phyloP scores from a whole-genome alignment of 2,797 vertebrate species.

The Spondyliosoma cantharus region DNA sequence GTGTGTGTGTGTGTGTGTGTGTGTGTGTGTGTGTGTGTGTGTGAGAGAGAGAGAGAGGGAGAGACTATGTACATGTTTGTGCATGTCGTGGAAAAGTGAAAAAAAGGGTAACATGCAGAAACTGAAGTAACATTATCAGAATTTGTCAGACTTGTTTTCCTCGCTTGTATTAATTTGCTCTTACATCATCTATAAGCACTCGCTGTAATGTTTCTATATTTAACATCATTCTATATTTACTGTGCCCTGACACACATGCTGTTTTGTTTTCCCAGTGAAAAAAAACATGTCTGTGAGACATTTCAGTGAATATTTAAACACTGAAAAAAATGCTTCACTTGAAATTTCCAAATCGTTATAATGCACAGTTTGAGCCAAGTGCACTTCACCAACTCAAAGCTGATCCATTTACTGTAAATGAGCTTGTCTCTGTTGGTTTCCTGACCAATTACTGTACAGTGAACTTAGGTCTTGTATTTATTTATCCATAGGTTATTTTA shows the following conservation, averaged over 20 bases:
- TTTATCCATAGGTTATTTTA: constrained; percentile 84
- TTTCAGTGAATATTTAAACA: constrained; percentile 65
- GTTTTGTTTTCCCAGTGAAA: constrained; percentile 58
- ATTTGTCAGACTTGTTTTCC: constrained; percentile 45
- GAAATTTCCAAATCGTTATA: constrained; percentile 81
- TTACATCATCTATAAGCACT: constrained; percentile 54
- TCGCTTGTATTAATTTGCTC: constrained; percentile 29
- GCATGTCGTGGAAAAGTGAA: constrained; percentile 50
- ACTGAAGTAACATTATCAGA: constrained; percentile 44
- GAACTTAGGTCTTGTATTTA: constrained; percentile 81
- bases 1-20: constrained; percentile 55
- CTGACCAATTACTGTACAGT: constrained; percentile 84
- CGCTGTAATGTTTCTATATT: constrained; percentile 65
- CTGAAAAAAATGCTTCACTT: constrained; percentile 61
- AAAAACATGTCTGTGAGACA: constrained; percentile 55
- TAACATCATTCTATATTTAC: constrained; percentile 68
- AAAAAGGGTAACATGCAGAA: constrained; percentile 27
- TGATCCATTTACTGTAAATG: constrained; percentile 85
- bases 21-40: constrained; percentile 33
- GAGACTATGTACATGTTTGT: constrained; percentile 46
- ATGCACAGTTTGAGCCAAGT: constrained; percentile 75
- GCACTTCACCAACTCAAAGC: constrained; percentile 80
- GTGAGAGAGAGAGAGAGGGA: constrained; percentile 10
- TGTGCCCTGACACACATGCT: constrained; percentile 45
- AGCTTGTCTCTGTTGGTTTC: constrained; percentile 85